Percentiles rank a stretch among this genome's conserved stretches.
Evolutionary conservation across 2,888 invertebrate species (phyloP).

Genomic region (Nemoura dubitans): DNA sequence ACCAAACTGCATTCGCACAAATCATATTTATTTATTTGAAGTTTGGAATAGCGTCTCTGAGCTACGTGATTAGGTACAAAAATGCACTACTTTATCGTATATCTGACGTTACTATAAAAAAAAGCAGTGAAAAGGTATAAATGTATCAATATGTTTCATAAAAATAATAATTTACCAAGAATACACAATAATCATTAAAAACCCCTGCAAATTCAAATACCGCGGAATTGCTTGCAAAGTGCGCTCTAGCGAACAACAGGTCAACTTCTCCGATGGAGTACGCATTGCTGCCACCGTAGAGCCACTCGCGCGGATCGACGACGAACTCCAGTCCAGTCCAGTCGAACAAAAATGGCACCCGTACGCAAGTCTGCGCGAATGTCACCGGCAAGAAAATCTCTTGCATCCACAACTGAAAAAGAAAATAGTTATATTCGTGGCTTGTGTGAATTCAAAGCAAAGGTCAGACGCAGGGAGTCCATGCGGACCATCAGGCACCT

Average conservation of each 20-base stretch:
- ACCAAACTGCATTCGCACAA: background rate
- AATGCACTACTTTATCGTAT: background rate
- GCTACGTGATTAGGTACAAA: too few relatives aligned
- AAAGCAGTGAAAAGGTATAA: background rate
- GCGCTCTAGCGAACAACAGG: background rate
- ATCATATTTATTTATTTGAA: background rate
- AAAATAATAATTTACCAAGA: background rate
- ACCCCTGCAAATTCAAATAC: too few relatives aligned
- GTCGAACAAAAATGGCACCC: conserved; percentile 16
- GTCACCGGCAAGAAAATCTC: conserved; percentile 33
- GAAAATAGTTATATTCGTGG: conserved; percentile 47
- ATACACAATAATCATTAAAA: too few relatives aligned
- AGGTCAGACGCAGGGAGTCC: conserved; percentile 40
- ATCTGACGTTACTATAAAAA: background rate
- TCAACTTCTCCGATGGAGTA: background rate
- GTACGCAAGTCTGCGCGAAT: background rate
- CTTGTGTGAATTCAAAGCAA: conserved; percentile 44
- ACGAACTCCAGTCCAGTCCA: background rate
- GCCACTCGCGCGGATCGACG: too few relatives aligned
- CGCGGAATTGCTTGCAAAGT: too few relatives aligned
- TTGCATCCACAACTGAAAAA: conserved; percentile 37
- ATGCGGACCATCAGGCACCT: conserved; percentile 22
- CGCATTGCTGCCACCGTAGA: background rate
- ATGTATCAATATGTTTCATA: background rate
- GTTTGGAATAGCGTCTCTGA: too few relatives aligned